A percentile compares a stretch with the other conserved stretches of the same genome.
Conservation (phyloP, 2,113 vertebrate species). For the Copsychus sechellarum region DNA sequence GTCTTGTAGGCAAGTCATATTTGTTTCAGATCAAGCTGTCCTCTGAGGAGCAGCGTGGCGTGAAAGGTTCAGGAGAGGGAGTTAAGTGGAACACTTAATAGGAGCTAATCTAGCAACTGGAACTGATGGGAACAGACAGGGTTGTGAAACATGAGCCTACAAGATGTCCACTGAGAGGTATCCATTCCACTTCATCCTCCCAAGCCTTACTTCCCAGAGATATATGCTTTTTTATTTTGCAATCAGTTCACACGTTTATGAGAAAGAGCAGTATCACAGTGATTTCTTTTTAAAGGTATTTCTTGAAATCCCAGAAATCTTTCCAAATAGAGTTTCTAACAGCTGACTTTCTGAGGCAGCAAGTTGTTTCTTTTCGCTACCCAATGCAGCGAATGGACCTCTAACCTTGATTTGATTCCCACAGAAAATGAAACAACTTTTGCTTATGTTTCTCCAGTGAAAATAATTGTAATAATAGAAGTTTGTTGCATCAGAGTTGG, state of each 20-base stretch:
- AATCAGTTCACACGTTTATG: background rate
- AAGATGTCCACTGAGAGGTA: constrained; percentile 43
- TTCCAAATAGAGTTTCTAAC: background rate
- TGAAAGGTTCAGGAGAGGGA: background rate
- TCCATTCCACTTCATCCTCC: constrained; percentile 12
- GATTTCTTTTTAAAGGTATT: background rate
- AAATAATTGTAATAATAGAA: background rate
- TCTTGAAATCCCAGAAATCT: background rate
- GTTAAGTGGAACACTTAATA: constrained; percentile 13
- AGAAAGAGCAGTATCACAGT: background rate
- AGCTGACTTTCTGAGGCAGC: background rate
- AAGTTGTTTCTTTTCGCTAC: background rate
- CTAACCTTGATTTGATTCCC: background rate
- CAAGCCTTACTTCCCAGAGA: constrained; percentile 27
- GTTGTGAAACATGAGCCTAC: constrained; percentile 61
- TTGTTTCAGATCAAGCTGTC: background rate
- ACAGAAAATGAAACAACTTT: background rate
- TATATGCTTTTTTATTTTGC: background rate
- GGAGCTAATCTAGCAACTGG: constrained; percentile 44
- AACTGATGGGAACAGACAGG: constrained; percentile 65
- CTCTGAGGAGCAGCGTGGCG: background rate
- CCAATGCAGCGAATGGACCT: background rate
- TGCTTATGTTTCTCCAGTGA: background rate
- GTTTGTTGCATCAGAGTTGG: background rate
- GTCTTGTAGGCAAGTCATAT: background rate